Base-by-base conservation (phyloP, 2,797 vertebrate genomes). In the Adrianichthys oophorus region DNA sequence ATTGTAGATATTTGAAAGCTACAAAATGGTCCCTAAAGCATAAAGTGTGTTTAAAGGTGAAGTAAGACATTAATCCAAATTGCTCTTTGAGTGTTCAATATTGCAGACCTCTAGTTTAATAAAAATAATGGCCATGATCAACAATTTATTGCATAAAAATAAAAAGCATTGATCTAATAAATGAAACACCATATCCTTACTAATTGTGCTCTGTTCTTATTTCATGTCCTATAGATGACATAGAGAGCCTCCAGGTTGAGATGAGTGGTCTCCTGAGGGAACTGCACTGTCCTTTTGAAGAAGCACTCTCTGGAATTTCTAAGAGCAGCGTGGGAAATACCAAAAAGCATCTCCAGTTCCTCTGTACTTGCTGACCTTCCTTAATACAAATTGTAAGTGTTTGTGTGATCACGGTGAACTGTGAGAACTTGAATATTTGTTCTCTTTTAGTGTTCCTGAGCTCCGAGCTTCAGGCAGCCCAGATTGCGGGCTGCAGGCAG, bases 381-480 rank as follows among this genome's bases (percentile, higher is more conserved):
- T 19, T 7, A 1, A 16, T 46, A 17, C 0, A 4, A 0, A 3
- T 24, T 1, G 3, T 29, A 10, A 14, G 8, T 2, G 7, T 40
- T 4, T 49, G 21, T 15, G 4, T 18, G 17, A 1, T 44, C 6
- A 10, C 6, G 1, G 0, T 21, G 1, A 47, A 2, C 18, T 2
- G n/a, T 15, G 17, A 3, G 10, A 51, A 26, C n/a, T 41, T 7
- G 46, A 40, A 21, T 12, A 1, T 43, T 1, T 51, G 43, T 59
- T 29, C 47, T 47, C 44, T 2, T 57, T 19, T 4, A 99, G 97
- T 98, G 77, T 99, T 97, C 89, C 81, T 99, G 60, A 93, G 94
- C 82, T 96, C 97, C 12, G 97, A 99, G 85, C 95, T 99, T 78
- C 96, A 98, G 80, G 93, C 97, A 15, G 91, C 93, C 68, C 94